A percentile compares a stretch with the other conserved stretches of the same genome.
phyloP scores from a whole-genome alignment of 2,113 vertebrate genomes.

The Cynopterus brachyotis region DNA sequence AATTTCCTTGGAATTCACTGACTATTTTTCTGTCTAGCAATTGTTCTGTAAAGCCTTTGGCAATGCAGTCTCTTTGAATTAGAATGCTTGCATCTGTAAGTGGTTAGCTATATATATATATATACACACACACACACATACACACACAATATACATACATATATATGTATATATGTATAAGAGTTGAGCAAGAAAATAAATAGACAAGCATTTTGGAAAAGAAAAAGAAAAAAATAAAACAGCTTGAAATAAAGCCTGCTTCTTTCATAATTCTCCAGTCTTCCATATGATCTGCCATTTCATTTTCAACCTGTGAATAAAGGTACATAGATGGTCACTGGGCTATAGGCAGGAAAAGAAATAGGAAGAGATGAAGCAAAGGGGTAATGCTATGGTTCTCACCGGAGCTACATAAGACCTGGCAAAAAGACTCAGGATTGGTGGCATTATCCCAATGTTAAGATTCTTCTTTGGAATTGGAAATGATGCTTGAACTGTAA shows the following conservation, averaged over 20 bases:
- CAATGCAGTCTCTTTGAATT: constrained; percentile 56
- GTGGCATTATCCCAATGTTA: background rate
- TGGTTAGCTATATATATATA: constrained; percentile 3
- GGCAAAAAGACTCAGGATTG: background rate
- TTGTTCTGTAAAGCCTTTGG: constrained; percentile 40
- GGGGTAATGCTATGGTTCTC: background rate
- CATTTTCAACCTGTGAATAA: background rate
- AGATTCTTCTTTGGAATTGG: constrained; percentile 9
- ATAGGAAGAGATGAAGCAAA: background rate
- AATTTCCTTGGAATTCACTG: constrained; percentile 62
- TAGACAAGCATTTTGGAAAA: constrained; percentile 43
- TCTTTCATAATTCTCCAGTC: background rate
- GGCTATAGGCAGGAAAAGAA: background rate
- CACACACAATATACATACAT: too few species aligned
- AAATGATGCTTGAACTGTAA: background rate
- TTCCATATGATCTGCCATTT: background rate
- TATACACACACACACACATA: too few species aligned
- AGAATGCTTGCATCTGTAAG: constrained; percentile 34
- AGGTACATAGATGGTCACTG: background rate
- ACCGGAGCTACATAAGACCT: background rate
- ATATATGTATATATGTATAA: background rate
- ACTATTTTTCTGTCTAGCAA: constrained; percentile 30
- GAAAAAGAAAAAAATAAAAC: constrained; percentile 40
- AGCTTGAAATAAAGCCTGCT: constrained; percentile 3
- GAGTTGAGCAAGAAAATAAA: constrained; percentile 60